Percentiles rank a stretch among this genome's conserved stretches.
Conservation (phyloP, 2,888 invertebrate genomes). For the Andrena marginata region DNA sequence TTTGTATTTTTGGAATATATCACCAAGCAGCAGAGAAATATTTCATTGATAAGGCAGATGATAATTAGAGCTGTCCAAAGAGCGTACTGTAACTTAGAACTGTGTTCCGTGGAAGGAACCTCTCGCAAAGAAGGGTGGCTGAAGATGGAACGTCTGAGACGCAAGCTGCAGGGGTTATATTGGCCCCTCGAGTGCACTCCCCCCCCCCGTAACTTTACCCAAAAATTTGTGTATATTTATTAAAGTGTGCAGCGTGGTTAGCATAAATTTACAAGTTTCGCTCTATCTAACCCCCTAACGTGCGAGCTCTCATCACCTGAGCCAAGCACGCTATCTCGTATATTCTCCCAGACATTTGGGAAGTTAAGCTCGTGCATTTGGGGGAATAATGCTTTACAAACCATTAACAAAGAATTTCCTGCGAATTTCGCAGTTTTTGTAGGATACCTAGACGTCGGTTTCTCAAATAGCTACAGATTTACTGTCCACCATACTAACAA, state of each 20-base stretch:
- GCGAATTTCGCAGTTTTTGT: background rate
- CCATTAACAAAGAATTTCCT: conserved; percentile 8
- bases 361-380: background rate
- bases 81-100: background rate
- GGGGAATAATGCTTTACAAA: background rate
- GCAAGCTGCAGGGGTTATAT: background rate
- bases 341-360: background rate
- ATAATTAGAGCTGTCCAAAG: background rate
- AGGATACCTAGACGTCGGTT: no score
- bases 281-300: background rate
- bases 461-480: no score
- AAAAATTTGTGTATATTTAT: conserved; percentile 26
- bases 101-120: background rate
- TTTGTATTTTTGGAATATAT: no score
- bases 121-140: background rate
- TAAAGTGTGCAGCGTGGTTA: background rate
- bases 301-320: conserved; percentile 22
- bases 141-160: background rate
- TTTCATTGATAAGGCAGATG: no score
- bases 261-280: conserved; percentile 18
- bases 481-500: no score
- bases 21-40: no score
- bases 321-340: background rate
- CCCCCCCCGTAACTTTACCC: background rate
- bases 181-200: background rate